Conservation (phyloP, 2,797 vertebrate genomes). For the Melanotaenia maccullochi region DNA sequence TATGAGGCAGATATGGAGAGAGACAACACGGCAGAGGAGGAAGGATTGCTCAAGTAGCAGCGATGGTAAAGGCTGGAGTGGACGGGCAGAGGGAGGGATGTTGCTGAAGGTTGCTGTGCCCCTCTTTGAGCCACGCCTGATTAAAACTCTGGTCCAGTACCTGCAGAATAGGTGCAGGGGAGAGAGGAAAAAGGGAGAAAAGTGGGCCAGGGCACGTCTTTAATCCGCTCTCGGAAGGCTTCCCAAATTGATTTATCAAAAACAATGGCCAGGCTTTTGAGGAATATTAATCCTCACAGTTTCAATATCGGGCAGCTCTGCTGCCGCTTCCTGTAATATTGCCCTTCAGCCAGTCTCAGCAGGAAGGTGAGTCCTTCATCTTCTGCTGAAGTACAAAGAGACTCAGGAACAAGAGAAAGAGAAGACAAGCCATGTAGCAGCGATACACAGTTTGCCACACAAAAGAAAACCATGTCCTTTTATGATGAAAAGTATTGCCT, state of each 20-base stretch:
- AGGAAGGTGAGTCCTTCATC: constrained; percentile 82
- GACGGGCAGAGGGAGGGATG: constrained; percentile 35
- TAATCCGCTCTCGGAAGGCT: constrained; percentile 82
- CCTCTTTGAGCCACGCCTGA: constrained; percentile 78
- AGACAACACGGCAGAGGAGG: constrained; percentile 49
- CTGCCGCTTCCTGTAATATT: constrained; percentile 76
- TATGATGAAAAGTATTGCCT: constrained; percentile 60
- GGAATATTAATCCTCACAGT: constrained; percentile 85
- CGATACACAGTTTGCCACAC: constrained; percentile 34
- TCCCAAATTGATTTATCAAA: constrained; percentile 87
- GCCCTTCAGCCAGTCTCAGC: constrained; percentile 78
- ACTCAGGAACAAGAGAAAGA: constrained; percentile 34
- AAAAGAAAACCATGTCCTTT: constrained; percentile 67
- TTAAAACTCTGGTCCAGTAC: constrained; percentile 79
- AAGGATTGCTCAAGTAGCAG: constrained; percentile 27
- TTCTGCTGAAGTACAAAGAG: constrained; percentile 72
- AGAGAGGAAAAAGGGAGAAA: constrained; percentile 38
- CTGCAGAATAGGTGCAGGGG: constrained; percentile 50
- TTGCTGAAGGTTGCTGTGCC: constrained; percentile 77
- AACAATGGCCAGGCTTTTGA: constrained; percentile 83
- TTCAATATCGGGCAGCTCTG: constrained; percentile 78
- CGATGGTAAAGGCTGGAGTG: constrained; percentile 10
- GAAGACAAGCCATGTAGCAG: constrained; percentile 43
- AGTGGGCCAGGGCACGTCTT: constrained; percentile 73
- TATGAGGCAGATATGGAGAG: constrained; percentile 61